Evolutionary conservation across 2,113 vertebrate genomes (phyloP).

Genomic region (Rhinolophus sinicus): DNA sequence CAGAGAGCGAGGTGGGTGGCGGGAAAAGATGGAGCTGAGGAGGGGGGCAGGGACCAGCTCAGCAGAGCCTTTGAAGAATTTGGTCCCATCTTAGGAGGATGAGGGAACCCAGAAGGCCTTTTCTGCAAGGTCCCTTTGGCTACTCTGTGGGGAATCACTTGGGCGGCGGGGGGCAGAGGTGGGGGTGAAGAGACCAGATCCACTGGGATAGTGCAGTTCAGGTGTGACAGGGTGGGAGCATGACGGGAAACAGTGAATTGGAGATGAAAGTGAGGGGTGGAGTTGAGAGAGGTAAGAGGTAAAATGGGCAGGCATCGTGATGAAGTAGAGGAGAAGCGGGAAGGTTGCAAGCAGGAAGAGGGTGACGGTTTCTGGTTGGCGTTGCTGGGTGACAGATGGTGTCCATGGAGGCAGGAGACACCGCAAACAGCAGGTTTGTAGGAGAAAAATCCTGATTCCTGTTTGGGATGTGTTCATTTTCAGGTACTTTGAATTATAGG

Average conservation of each 20-base stretch:
- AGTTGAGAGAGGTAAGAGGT: background rate
- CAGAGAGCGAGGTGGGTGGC: rapidly evolving
- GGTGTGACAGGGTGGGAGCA: background rate
- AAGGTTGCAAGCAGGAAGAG: too few relatives aligned
- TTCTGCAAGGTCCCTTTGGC: background rate
- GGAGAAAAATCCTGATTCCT: background rate
- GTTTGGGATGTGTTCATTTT: background rate
- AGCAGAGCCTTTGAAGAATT: background rate
- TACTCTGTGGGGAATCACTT: background rate
- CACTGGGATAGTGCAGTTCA: background rate
- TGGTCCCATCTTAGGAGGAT: background rate
- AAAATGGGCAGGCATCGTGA: background rate
- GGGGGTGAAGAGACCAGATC: background rate
- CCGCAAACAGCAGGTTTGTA: background rate
- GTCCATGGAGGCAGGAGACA: background rate
- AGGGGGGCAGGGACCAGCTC: background rate
- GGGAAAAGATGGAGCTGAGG: background rate
- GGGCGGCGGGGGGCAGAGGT: background rate
- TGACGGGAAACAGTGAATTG: background rate
- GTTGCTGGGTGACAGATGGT: too few relatives aligned
- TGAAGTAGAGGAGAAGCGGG: background rate
- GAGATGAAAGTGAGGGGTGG: background rate
- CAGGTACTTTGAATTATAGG: background rate
- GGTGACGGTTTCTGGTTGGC: background rate
- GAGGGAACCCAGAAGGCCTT: background rate